Conservation (phyloP, 2,113 vertebrate species). For the Petromus typicus region DNA sequence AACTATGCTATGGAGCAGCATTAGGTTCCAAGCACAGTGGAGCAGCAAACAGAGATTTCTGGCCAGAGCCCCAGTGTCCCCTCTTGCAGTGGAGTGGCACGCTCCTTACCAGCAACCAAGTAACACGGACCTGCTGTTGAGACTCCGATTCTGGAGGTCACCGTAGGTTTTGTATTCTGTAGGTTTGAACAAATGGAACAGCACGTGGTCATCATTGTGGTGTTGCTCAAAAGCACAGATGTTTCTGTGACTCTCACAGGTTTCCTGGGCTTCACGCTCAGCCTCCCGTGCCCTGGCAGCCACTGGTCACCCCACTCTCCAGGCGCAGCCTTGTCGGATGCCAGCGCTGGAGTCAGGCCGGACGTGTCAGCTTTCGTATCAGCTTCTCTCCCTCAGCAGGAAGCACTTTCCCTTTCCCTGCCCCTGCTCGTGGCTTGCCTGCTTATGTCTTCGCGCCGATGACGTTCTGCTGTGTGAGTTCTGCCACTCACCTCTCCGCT, state of each 20-base stretch:
- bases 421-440: neutral
- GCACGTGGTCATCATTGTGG: fast-evolving
- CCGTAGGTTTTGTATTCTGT: fast-evolving
- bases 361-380: fast-evolving
- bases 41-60: too few relatives aligned
- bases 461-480: fast-evolving
- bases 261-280: fast-evolving
- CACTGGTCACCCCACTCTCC: neutral
- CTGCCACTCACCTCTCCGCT: fast-evolving
- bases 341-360: fast-evolving
- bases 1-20: neutral
- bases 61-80: fast-evolving
- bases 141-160: fast-evolving
- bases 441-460: neutral
- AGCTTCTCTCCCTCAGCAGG: neutral
- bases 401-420: fast-evolving
- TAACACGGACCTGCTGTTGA: fast-evolving
- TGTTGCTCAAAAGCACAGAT: fast-evolving
- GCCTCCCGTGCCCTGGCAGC: fast-evolving
- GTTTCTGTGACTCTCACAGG: neutral
- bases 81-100: fast-evolving
- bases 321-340: neutral
- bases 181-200: fast-evolving
- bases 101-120: fast-evolving
- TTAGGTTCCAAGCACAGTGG: neutral